Conservation (phyloP, 2,797 vertebrate species). For the Taeniopygia guttata region DNA sequence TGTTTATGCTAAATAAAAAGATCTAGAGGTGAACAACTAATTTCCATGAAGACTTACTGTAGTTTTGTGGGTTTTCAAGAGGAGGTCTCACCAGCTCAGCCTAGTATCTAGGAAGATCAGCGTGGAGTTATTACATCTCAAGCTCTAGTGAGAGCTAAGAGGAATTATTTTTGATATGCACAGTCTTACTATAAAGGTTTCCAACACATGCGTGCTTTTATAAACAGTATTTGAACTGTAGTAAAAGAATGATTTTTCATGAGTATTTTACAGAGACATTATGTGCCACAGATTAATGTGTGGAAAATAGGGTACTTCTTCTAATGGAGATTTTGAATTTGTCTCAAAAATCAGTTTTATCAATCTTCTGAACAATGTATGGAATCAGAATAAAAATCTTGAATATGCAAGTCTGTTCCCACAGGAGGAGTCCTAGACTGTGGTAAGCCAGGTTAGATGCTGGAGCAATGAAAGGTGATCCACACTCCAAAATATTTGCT, state of each 20-base stretch:
- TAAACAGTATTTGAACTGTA: background rate
- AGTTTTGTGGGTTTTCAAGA: background rate
- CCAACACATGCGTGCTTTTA: background rate
- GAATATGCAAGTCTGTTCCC: background rate
- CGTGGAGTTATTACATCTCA: background rate
- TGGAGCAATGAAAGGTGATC: background rate
- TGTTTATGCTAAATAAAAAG: background rate
- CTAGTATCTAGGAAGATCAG: background rate
- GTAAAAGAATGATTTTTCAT: background rate
- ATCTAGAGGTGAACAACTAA: background rate
- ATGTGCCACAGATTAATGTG: fast-evolving
- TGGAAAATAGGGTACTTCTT: background rate
- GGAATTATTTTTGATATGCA: background rate
- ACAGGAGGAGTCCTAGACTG: background rate
- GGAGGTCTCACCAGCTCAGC: background rate
- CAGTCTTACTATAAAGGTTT: background rate
- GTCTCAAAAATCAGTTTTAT: background rate
- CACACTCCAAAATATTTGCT: background rate
- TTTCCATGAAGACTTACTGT: background rate
- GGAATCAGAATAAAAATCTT: background rate
- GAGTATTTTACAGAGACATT: background rate
- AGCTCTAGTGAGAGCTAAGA: background rate
- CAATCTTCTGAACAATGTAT: background rate
- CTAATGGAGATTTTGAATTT: background rate
- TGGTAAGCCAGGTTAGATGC: background rate